A percentile compares a stretch with the other conserved stretches of the same genome.
phyloP scores from a whole-genome alignment of 2,888 invertebrate species.

The Dryococelus australis region DNA sequence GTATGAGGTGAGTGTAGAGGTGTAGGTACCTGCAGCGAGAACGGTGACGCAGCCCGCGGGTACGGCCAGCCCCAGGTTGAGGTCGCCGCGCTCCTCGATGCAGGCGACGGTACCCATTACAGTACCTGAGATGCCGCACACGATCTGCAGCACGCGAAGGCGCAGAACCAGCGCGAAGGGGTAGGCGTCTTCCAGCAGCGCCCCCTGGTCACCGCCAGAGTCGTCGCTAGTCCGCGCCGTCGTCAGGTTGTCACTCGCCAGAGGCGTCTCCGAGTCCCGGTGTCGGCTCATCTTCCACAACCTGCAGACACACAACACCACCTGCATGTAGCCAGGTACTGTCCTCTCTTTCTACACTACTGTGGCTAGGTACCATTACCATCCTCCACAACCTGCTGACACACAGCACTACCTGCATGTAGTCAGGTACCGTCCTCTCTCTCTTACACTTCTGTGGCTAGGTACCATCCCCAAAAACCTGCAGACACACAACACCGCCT shows the following conservation, averaged over 20 bases:
- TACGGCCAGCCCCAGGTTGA: constrained; percentile 69
- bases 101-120: constrained; percentile 71
- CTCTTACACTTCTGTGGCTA: neutral
- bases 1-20: too few relatives aligned
- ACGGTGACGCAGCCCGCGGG: constrained; percentile 68
- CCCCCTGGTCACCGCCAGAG: neutral
- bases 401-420: neutral
- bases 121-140: constrained; percentile 64
- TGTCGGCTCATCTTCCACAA: constrained; percentile 57
- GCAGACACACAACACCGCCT: too few relatives aligned
- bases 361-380: neutral
- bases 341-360: neutral
- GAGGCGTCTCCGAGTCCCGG: constrained; percentile 63
- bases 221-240: constrained; percentile 28
- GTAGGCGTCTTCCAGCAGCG: constrained; percentile 16
- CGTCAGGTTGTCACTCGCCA: constrained; percentile 33
- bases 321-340: neutral
- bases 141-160: constrained; percentile 66
- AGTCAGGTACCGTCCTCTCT: neutral
- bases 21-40: constrained; percentile 68
- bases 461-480: neutral
- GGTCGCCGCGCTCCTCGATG: constrained; percentile 68
- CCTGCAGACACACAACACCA: neutral
- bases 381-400: neutral
- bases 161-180: constrained; percentile 66